phyloP scores from a whole-genome alignment of 2,113 vertebrate genomes.

The Tachuris rubrigastra region DNA sequence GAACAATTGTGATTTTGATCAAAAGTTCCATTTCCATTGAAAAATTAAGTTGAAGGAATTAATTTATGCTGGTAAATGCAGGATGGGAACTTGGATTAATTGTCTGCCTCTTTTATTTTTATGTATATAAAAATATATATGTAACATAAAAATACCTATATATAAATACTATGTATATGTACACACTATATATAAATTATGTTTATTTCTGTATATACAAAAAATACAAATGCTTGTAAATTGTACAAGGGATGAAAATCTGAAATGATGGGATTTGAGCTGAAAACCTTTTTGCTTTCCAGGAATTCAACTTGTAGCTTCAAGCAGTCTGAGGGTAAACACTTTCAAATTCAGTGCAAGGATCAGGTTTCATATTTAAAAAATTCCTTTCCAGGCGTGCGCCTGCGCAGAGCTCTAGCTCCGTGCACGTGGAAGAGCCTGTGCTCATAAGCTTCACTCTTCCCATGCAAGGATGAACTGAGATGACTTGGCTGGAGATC shows the following conservation, averaged over 20 bases:
- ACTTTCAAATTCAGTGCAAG: background rate
- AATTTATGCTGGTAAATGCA: background rate
- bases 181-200: background rate
- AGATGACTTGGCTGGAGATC: background rate
- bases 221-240: background rate
- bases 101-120: background rate
- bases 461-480: background rate
- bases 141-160: background rate
- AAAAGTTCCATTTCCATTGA: background rate
- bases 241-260: background rate
- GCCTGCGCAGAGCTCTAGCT: background rate
- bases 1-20: background rate
- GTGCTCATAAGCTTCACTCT: background rate
- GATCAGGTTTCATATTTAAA: background rate
- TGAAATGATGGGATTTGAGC: background rate
- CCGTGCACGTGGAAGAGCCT: background rate
- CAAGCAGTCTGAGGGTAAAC: background rate
- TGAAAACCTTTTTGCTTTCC: conserved; percentile 16
- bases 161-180: background rate
- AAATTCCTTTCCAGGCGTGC: fast-evolving
- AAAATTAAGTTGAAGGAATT: background rate
- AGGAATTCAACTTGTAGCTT: background rate
- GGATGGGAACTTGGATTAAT: background rate
- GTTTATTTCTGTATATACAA: background rate
- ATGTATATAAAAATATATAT: background rate